Evolutionary conservation across 2,888 invertebrate genomes (phyloP).

Genomic region (Thumatha senex): DNA sequence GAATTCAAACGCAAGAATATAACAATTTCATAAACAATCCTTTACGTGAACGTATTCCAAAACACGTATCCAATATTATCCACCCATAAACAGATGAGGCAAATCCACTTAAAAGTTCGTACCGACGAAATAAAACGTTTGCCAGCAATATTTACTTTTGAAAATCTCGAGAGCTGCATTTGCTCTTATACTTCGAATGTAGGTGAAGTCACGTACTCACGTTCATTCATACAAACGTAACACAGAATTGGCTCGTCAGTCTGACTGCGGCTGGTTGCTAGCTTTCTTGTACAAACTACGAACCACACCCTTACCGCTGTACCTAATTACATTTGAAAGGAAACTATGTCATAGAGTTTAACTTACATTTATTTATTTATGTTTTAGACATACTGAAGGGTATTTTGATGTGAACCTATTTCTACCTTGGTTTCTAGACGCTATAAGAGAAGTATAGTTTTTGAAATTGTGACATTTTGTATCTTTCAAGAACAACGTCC

Average conservation of each 20-base stretch:
- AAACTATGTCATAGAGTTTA: constrained; percentile 6
- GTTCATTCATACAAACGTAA: neutral
- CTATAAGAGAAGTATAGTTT: no score
- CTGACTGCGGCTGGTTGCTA: constrained; percentile 4
- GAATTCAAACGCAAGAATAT: no score
- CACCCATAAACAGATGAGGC: neutral
- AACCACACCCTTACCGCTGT: constrained; percentile 16
- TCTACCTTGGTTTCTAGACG: no score
- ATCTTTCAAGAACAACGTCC: no score
- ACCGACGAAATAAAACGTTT: constrained; percentile 7
- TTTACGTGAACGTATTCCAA: no score
- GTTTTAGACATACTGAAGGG: neutral
- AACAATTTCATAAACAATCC: no score
- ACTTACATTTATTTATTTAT: constrained; percentile 5
- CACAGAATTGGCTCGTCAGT: constrained; percentile 11
- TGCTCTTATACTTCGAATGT: constrained; percentile 21
- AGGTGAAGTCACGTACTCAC: constrained; percentile 28
- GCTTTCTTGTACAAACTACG: constrained; percentile 12
- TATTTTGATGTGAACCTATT: no score
- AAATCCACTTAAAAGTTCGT: constrained; percentile 6
- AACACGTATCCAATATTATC: neutral
- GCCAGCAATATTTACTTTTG: constrained; percentile 24
- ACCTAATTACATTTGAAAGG: constrained; percentile 24
- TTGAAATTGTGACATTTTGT: no score
- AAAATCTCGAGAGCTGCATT: constrained; percentile 22